These are phyloP conservation scores for Ectemnius continuus DNA, from an alignment of 2,888 invertebrate genomes.

Conservation along the genomic window DNA sequence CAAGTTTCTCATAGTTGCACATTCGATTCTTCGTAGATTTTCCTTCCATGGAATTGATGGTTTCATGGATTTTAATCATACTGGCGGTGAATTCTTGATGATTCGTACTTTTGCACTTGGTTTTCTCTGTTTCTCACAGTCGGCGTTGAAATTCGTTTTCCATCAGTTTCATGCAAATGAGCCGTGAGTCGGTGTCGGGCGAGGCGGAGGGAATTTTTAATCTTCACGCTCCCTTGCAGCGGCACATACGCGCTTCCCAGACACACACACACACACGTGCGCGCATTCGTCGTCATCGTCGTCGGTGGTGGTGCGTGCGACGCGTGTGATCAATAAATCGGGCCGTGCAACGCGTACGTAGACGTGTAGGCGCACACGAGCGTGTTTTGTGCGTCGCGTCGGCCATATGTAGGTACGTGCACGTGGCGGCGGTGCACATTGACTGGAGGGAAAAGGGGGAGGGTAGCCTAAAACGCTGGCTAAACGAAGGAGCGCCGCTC, in stretches of 20 bases:
- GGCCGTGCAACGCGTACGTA: slow-evolving; percentile 66
- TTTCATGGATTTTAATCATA: too few relatives aligned
- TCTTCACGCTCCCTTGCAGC: slow-evolving; percentile 45
- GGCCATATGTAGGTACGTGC: slow-evolving; percentile 20
- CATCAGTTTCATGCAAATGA: too few relatives aligned
- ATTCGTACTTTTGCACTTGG: too few relatives aligned
- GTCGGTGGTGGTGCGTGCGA: slow-evolving; percentile 63
- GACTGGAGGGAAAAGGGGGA: too few relatives aligned
- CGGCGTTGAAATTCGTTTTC: too few relatives aligned
- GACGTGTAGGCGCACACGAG: slow-evolving; percentile 14
- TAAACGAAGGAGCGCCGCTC: slow-evolving; percentile 23
- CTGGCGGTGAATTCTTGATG: too few relatives aligned
- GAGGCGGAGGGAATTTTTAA: slow-evolving; percentile 46
- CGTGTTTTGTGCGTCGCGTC: slow-evolving; percentile 4
- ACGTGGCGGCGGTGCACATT: slow-evolving; percentile 19
- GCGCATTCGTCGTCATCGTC: slow-evolving; percentile 53
- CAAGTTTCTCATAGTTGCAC: neutral
- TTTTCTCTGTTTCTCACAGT: too few relatives aligned
- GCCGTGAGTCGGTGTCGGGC: neutral
- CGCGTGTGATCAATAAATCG: slow-evolving; percentile 77
- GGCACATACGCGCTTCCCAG: slow-evolving; percentile 21
- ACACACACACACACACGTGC: neutral
- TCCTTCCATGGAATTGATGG: too few relatives aligned
- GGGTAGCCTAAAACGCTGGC: slow-evolving; percentile 44
- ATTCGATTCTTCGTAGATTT: too few relatives aligned